These are phyloP conservation scores for Mormyrops boulengeri DNA, from an alignment of 2,797 vertebrate genomes.

Conservation along the genomic window DNA sequence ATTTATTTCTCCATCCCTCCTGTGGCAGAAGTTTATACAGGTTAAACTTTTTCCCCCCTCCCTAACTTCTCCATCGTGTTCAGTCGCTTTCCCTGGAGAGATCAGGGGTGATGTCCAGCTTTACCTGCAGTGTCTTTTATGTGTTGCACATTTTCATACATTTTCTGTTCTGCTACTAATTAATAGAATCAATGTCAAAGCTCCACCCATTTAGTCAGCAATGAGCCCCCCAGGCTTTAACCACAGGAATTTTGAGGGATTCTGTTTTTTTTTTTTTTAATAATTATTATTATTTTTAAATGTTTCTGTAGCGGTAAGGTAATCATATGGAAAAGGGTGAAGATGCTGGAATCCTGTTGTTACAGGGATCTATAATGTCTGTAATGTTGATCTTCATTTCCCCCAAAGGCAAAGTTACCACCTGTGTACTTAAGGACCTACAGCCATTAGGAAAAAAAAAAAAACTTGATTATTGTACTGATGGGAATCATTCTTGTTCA, in stretches of 20 bases:
- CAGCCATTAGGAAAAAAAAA: neutral
- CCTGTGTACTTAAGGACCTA: neutral
- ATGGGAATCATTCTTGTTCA: neutral
- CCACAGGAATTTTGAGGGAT: neutral
- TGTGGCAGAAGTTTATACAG: neutral
- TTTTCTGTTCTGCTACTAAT: neutral
- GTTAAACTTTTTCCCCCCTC: no score
- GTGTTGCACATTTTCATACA: neutral
- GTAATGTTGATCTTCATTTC: neutral
- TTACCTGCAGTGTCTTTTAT: neutral
- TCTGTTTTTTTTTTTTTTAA: neutral
- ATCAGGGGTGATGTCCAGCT: neutral
- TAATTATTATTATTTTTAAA: neutral
- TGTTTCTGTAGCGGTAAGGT: neutral
- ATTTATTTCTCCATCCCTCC: neutral
- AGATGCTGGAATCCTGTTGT: neutral
- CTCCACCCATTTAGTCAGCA: neutral
- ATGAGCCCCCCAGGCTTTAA: neutral
- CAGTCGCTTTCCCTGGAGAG: neutral
- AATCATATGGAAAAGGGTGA: neutral
- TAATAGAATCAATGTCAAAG: neutral
- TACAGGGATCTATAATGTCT: neutral
- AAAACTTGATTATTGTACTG: neutral
- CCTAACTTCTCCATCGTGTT: neutral
- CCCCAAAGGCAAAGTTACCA: neutral